Conservation (phyloP, 2,888 invertebrate genomes). For the Cantharis rustica region DNA sequence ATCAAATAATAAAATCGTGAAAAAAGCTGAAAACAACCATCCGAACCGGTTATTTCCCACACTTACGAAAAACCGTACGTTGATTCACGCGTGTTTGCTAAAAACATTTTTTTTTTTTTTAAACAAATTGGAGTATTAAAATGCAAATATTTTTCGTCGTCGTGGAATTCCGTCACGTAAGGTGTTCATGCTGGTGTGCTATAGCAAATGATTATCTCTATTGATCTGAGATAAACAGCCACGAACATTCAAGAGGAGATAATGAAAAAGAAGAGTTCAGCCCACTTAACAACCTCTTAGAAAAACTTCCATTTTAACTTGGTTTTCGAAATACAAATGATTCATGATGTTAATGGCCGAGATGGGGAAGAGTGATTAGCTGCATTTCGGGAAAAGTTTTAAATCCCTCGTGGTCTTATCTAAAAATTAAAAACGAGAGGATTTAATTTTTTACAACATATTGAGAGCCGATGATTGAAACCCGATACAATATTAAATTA, state of each 20-base stretch:
- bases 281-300: background rate
- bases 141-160: background rate
- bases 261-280: background rate
- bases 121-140: background rate
- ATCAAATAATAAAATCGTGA: background rate
- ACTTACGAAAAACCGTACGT: background rate
- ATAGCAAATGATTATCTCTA: background rate
- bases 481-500: background rate
- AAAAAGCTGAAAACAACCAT: background rate
- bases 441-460: background rate
- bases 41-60: background rate
- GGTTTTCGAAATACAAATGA: background rate
- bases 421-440: background rate
- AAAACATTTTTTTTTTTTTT: background rate
- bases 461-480: background rate
- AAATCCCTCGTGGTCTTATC: background rate
- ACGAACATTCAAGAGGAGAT: background rate
- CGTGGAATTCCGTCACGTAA: background rate
- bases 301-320: background rate
- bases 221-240: background rate
- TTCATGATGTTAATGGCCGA: background rate
- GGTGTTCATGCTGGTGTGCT: background rate
- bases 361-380: background rate
- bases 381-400: background rate
- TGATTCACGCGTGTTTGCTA: background rate